Evolutionary conservation across 2,113 vertebrate genomes (phyloP), one percentile per base, ranked within the genome.

Genomic region (Saccopteryx bilineata): DNA sequence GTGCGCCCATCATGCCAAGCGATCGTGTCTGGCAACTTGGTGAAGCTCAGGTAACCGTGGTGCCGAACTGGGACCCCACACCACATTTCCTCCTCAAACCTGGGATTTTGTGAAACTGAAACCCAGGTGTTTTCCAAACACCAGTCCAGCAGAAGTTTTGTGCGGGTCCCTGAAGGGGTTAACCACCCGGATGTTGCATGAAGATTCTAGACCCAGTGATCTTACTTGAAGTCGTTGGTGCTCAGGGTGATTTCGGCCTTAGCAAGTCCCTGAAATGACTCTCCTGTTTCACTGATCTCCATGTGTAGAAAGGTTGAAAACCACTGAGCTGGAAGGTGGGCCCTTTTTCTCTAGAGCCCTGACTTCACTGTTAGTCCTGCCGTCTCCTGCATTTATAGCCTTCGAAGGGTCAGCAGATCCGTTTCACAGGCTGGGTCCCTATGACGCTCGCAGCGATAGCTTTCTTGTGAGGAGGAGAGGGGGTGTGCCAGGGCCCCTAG

Each of bases 1-100:
- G 5, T 2, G 8, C n/a, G 6, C 18, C 33, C 1, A 0, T 24
- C 0, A 5, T 5, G 0, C 21, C 8, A 26, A 61, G 26, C 5
- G 9, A 19, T 52, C 28, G 63, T 15, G 5, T 15, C 12, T 1
- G 17, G 88, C 58, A 48, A 12, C 31, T 15, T 21, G 9, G 56
- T 10, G 18, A 82, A 71, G 50, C 66, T 39, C 61, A 7, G 75
- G 13, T 5, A 4, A 1, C 66, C 3, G 4, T 5, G 5, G 13
- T 1, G 2, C 26, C 5, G 1, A 39, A 39, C 39, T n/a, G 24
- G 39, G 69, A 52, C 5, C 0, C 63, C 10, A 5, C 1, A 1
- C 21, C 54, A n/a, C 6, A 48, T 63, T 65, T 65, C 46, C 33
- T 78, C 78, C 31, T 39, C 78, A 79, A n/a, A 65, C 71, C 71